Evolutionary conservation across 1,140 invertebrate genomes (phyloP), one percentile per base, ranked within the genome.

Genomic region (Drosophila yakuba): DNA sequence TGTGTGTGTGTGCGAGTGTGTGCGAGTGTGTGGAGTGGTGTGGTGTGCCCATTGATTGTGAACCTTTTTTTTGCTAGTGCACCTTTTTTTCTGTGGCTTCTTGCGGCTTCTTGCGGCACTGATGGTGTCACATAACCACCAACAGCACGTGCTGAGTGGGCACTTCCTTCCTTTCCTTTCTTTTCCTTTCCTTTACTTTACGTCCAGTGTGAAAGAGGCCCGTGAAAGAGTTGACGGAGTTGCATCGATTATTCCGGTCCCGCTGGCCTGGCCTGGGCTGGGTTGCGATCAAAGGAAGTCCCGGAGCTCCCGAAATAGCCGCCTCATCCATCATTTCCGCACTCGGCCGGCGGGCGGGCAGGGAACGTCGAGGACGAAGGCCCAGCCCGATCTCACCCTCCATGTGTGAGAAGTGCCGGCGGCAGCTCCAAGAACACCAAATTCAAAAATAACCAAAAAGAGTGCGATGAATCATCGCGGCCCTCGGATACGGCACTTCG

Each of bases 91-190:
- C 63, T 88, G 84, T 89, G 79, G 83, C 84, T 88, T 88, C 80
- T 76, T 62, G 78, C 59, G 75, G 78, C 28, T 32, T 32, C 32
- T 32, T 43, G 15, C 43, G 6, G 8, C 20, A 15, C 15, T 15
- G 10, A n/a, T 88, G 83, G 83, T 88, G 88, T 88, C 83, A 89
- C 83, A 83, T 86, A 88, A 66, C 56, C 35, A 66, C 56, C 35
- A 45, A 58, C 48, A 68, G 44, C 74, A 68, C 36, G 54, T 75
- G 58, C 58, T 54, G 44, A 47, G 25, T 69, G 54, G 17, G 17
- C 28, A 28, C 14, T 28, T 4, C 28, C 47, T n/a, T 20, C 20
- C 20, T 20, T 2, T 20, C 1, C 20, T 20, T 12, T 20, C 1
- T 1, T 20, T 12, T 17, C 0, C 17, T 17, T 17, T 17, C 17